Evolutionary conservation across 2,113 vertebrate genomes (phyloP), one percentile per base, ranked within the genome.

Genomic region (Rynchops niger): DNA sequence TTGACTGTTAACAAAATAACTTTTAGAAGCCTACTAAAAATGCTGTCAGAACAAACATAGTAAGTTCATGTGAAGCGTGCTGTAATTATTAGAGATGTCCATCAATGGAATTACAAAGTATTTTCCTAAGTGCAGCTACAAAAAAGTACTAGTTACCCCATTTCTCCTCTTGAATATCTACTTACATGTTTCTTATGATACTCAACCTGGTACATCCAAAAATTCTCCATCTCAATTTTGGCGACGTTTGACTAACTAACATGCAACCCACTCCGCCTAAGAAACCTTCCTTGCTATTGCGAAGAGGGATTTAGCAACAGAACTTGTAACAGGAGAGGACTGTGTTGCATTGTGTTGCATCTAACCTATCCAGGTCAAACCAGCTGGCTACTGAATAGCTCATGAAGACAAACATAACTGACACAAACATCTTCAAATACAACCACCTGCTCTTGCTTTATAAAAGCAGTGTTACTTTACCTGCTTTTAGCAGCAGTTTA

Each of bases 141-240:
- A 52, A 80, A 62, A 88, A 36, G 11, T 26, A 8, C 8, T 22
- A 76, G 50, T 25, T 78, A 82, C 5, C 5, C 10, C 6, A 18
- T 40, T 63, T 91, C 10, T 38, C 5, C 55, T 52, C 74, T 70
- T 26, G 6, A 79, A 40, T 47, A 70, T 29, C 23, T 87, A 98
- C 98, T 85, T 97, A 98, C 98, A n/a, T 98, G 97, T 89, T 95
- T 98, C 42, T 98, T 97, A 9, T 40, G 88, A 95, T 91, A 96
- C 61, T 99, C 99, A 65, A 98, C 92, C 42, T 99, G 99, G 97
- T 98, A 99, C 89, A 99, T 98, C 99, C 99, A 99, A 92, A 99
- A 99, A 97, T 99, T 99, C 96, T 99, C 99, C 99, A 99, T 99
- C 79, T 93, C 90, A 42, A 9, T 72, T 87, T 42, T 22, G 69